Evolutionary conservation across 2,113 vertebrate genomes (phyloP).

Genomic region (Herpailurus yagouaroundi): DNA sequence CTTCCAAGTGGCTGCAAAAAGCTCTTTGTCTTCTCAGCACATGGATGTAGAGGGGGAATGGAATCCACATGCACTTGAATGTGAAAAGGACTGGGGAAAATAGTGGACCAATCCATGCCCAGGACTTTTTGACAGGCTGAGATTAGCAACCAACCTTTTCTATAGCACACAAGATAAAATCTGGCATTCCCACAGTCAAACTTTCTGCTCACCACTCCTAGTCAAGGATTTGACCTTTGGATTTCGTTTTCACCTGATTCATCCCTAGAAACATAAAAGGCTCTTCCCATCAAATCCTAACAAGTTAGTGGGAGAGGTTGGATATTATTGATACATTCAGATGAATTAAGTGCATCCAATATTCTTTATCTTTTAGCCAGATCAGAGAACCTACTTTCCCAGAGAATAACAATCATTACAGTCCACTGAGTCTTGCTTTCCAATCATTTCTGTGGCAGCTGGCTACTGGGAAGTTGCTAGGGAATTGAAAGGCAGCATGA

Average conservation of each 20-base stretch:
- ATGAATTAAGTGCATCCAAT: constrained; percentile 57
- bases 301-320: constrained; percentile 38
- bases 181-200: constrained; percentile 1
- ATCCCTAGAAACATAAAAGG: constrained; percentile 46
- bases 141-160: constrained; percentile 30
- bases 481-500: constrained; percentile 57
- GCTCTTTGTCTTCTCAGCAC: background rate
- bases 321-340: constrained; percentile 64
- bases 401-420: constrained; percentile 63
- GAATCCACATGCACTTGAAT: background rate
- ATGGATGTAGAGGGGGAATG: background rate
- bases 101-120: background rate
- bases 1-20: background rate
- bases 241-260: constrained; percentile 41
- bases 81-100: background rate
- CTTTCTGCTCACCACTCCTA: background rate
- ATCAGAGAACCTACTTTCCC: constrained; percentile 62
- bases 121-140: background rate
- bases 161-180: background rate
- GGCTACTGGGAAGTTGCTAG: constrained; percentile 64
- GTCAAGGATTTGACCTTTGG: constrained; percentile 20
- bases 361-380: constrained; percentile 65
- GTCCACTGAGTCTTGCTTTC: constrained; percentile 62
- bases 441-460: constrained; percentile 68
- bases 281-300: constrained; percentile 46